phyloP scores from a whole-genome alignment of 2,797 vertebrate species.

The Hypotaenidia philippensis region DNA sequence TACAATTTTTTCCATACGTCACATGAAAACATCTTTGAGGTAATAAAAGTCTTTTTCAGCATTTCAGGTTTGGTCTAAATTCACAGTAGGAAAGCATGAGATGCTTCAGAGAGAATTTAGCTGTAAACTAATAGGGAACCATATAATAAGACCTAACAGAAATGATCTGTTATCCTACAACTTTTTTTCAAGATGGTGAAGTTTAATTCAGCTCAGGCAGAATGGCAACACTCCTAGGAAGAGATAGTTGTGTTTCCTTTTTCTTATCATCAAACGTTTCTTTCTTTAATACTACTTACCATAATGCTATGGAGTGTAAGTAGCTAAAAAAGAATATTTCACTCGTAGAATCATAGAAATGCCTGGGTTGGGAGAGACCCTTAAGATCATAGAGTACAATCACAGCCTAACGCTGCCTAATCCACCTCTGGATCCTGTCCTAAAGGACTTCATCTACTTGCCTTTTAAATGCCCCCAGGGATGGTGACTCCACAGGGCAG shows the following conservation, averaged over 20 bases:
- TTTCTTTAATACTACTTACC: background rate
- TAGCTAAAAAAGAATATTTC: background rate
- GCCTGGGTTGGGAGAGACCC: too few relatives aligned
- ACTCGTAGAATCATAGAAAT: background rate
- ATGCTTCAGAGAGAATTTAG: background rate
- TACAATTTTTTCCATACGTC: background rate
- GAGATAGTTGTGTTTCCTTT: background rate
- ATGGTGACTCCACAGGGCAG: too few relatives aligned
- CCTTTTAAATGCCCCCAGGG: too few relatives aligned
- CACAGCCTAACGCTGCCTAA: too few relatives aligned
- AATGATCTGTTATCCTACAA: background rate
- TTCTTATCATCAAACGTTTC: background rate
- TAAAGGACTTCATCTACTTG: too few relatives aligned
- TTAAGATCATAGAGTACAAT: too few relatives aligned
- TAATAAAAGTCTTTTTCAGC: background rate
- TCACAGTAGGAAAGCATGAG: background rate
- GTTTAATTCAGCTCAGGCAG: background rate
- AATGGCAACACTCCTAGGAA: background rate
- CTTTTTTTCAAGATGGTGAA: background rate
- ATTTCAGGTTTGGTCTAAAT: background rate
- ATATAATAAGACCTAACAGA: background rate
- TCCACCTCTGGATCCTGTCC: too few relatives aligned
- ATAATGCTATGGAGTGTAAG: background rate
- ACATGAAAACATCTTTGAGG: background rate
- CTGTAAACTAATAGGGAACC: background rate